phyloP scores from a whole-genome alignment of 2,888 invertebrate genomes.

The Synergus umbraculus region DNA sequence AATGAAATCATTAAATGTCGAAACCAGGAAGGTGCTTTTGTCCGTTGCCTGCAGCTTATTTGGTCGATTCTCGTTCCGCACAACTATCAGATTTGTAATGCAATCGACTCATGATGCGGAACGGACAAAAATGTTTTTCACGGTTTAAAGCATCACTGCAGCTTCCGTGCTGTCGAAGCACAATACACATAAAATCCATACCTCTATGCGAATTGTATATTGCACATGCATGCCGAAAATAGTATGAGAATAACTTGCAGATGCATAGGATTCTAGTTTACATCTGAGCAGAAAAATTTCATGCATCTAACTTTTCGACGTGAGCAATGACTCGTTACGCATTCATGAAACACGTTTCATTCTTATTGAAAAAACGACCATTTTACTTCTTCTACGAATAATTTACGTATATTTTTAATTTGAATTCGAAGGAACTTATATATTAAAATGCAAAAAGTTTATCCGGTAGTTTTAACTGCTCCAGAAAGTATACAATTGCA shows the following conservation, averaged over 20 bases:
- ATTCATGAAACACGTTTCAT: slow-evolving; percentile 17
- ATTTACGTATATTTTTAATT: too few relatives aligned
- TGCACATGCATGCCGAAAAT: slow-evolving; percentile 9
- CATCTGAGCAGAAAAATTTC: slow-evolving; percentile 1
- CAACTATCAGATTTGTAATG: neutral
- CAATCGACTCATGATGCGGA: slow-evolving; percentile 32
- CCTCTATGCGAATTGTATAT: slow-evolving; percentile 4
- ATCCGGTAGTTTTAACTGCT: too few relatives aligned
- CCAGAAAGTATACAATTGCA: too few relatives aligned
- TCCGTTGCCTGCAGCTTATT: neutral
- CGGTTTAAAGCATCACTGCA: neutral
- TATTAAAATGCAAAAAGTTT: too few relatives aligned
- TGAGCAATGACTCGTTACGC: slow-evolving; percentile 18
- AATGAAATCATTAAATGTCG: slow-evolving; percentile 17
- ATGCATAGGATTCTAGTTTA: slow-evolving; percentile 20
- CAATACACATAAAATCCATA: slow-evolving; percentile 19
- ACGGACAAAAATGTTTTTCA: slow-evolving; percentile 25
- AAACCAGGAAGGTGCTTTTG: slow-evolving; percentile 9
- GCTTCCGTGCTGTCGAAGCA: slow-evolving; percentile 1
- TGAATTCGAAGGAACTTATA: too few relatives aligned
- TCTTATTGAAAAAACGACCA: neutral
- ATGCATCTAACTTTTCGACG: slow-evolving; percentile 27
- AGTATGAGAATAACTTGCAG: neutral
- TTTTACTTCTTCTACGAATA: too few relatives aligned
- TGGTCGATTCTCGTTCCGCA: slow-evolving; percentile 13